These are phyloP conservation scores for Neotoxoptera formosana DNA, from an alignment of 1,140 invertebrate genomes.

Conservation along the genomic window DNA sequence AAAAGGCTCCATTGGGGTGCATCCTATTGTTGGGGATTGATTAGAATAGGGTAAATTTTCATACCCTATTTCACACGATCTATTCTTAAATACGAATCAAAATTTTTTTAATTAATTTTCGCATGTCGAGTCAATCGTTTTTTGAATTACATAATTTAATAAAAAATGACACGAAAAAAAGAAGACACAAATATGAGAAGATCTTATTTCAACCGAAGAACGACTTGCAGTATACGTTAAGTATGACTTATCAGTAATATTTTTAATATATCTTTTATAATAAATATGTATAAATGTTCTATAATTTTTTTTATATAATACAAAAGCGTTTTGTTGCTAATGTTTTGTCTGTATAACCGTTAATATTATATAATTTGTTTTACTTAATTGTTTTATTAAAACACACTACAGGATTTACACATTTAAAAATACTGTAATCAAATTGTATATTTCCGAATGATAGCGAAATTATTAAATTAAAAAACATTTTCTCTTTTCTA, in stretches of 20 bases:
- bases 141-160: slow-evolving; percentile 14
- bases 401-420: no score
- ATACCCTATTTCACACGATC: background rate
- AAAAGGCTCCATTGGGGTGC: slow-evolving; percentile 8
- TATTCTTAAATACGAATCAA: background rate
- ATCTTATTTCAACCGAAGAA: slow-evolving; percentile 9
- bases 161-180: background rate
- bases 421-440: no score
- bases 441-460: no score
- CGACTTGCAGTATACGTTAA: background rate
- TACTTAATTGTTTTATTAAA: no score
- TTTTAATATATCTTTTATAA: background rate
- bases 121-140: background rate
- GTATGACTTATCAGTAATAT: no score
- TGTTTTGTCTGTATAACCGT: no score
- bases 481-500: no score
- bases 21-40: background rate
- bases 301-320: background rate
- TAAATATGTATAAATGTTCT: background rate
- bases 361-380: no score
- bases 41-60: background rate
- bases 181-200: background rate
- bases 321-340: background rate
- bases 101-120: background rate
- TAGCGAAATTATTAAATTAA: no score